phyloP scores from a whole-genome alignment of 2,113 vertebrate species.

The Stegostoma tigrinum region DNA sequence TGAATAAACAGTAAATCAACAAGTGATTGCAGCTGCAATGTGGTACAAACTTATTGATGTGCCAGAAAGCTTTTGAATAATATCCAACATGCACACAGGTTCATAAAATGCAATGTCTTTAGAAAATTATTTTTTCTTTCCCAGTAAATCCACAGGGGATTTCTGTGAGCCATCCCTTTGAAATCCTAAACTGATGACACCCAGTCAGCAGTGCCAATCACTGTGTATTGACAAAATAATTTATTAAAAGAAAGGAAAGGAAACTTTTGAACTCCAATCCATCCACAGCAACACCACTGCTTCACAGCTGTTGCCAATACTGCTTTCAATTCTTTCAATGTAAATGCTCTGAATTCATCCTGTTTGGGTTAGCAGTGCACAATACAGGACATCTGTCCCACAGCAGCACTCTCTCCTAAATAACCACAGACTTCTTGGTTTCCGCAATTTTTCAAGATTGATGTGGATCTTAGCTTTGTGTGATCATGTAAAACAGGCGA shows the following conservation, averaged over 20 bases:
- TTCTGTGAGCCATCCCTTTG: conserved; percentile 14
- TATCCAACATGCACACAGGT: neutral
- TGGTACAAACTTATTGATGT: neutral
- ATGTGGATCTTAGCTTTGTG: neutral
- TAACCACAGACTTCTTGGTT: neutral
- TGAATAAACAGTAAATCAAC: neutral
- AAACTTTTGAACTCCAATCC: conserved; percentile 1
- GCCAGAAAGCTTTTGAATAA: neutral
- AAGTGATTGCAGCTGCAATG: neutral
- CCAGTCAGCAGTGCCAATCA: neutral
- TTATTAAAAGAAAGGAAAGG: neutral
- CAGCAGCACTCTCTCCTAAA: neutral
- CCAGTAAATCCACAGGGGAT: neutral
- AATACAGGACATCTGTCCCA: neutral
- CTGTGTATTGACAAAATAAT: neutral
- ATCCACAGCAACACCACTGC: neutral
- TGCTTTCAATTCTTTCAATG: neutral
- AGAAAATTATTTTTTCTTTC: neutral
- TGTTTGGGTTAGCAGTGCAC: neutral
- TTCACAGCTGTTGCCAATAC: neutral
- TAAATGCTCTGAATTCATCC: neutral
- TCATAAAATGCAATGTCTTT: neutral
- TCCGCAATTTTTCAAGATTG: neutral
- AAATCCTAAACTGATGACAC: neutral
- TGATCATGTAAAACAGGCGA: neutral